These are phyloP conservation scores for Lagopus muta DNA, from an alignment of 2,113 vertebrate species.

Conservation along the genomic window DNA sequence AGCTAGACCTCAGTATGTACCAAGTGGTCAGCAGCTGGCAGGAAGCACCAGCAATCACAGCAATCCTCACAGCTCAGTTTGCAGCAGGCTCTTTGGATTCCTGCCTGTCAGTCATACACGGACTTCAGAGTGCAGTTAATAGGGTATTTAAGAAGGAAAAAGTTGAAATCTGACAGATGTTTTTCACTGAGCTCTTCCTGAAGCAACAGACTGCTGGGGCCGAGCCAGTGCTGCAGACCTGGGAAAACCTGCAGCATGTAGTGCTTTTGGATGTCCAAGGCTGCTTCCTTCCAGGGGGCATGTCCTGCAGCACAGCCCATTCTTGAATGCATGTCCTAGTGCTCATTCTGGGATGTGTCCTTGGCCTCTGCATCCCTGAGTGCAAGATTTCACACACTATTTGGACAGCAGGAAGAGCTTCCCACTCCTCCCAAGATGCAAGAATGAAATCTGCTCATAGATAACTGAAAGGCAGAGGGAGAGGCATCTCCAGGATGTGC, in stretches of 20 bases:
- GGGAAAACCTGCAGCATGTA: background rate
- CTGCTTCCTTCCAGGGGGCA: background rate
- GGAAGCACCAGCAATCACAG: background rate
- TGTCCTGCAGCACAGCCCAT: background rate
- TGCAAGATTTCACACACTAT: background rate
- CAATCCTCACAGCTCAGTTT: slow-evolving; percentile 1
- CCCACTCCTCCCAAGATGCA: background rate
- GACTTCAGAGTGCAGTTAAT: background rate
- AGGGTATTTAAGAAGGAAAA: background rate
- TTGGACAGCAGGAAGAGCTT: background rate
- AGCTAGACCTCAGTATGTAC: background rate
- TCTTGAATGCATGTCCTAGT: background rate
- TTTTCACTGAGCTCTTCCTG: background rate
- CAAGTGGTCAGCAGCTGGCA: background rate
- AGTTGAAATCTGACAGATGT: slow-evolving; percentile 15
- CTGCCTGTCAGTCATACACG: background rate
- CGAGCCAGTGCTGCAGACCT: slow-evolving; percentile 19
- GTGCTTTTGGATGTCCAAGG: background rate
- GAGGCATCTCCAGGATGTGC: background rate
- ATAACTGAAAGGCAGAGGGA: background rate
- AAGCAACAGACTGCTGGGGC: slow-evolving; percentile 12
- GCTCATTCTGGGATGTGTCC: background rate
- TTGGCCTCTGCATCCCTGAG: background rate
- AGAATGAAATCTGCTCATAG: background rate
- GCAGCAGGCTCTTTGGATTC: slow-evolving; percentile 30